phyloP scores from a whole-genome alignment of 2,113 vertebrate species.

The Melanotaenia duboulayi region DNA sequence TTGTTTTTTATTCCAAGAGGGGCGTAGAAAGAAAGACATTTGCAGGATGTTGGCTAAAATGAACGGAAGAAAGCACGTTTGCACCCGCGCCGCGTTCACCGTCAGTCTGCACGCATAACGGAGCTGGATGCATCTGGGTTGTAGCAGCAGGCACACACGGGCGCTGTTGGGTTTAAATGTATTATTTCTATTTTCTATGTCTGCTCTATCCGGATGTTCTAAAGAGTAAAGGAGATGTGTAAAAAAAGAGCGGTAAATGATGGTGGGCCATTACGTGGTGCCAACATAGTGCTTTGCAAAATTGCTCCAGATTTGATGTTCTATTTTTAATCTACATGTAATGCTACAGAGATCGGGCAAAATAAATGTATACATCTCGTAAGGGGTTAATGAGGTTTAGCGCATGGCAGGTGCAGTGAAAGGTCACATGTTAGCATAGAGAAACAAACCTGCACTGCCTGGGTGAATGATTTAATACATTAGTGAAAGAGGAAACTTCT shows the following conservation, averaged over 20 bases:
- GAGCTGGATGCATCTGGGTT: conserved; percentile 42
- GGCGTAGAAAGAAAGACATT: background rate
- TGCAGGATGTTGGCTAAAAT: background rate
- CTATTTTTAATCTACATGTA: background rate
- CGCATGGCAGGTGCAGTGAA: conserved; percentile 10
- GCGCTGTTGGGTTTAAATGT: conserved; percentile 19
- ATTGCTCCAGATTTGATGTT: background rate
- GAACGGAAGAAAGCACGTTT: conserved; percentile 18
- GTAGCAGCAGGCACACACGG: conserved; percentile 30
- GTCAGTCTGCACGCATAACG: conserved; percentile 31
- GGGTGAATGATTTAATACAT: background rate
- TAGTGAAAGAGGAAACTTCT: conserved; percentile 24
- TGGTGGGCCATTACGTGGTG: background rate
- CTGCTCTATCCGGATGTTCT: background rate
- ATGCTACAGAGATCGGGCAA: background rate
- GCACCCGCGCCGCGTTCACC: conserved; percentile 14
- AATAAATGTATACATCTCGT: background rate
- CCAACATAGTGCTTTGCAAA: conserved; percentile 17
- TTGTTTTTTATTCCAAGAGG: background rate
- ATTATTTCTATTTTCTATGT: background rate
- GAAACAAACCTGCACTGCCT: conserved; percentile 2
- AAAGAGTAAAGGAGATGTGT: background rate
- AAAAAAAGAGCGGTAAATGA: background rate
- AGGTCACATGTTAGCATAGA: conserved; percentile 38
- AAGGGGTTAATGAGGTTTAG: background rate